Conservation (phyloP, 2,888 invertebrate species). For the Nemoura dubitans region DNA sequence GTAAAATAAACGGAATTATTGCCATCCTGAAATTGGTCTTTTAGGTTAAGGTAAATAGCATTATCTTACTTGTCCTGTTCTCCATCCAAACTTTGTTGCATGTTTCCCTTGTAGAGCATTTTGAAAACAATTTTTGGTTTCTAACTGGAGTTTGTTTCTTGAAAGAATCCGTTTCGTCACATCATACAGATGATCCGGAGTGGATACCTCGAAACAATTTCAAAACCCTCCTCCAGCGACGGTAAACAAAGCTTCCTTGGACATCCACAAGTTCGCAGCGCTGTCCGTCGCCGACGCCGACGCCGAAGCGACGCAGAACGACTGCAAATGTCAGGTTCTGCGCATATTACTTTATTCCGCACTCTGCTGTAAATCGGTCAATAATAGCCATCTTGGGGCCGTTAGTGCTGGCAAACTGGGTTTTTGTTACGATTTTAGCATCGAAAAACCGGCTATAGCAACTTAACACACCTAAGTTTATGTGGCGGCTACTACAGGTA, state of each 20-base stretch:
- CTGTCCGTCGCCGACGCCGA: not conserved
- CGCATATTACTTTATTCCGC: not conserved
- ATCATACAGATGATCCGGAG: too few relatives aligned
- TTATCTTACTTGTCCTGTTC: conserved; percentile 44
- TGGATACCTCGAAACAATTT: too few relatives aligned
- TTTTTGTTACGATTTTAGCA: not conserved
- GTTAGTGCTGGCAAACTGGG: not conserved
- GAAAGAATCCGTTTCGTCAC: too few relatives aligned
- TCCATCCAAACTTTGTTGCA: conserved; percentile 40
- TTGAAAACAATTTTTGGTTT: not conserved
- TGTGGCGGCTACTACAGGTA: not conserved
- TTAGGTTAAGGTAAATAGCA: not conserved
- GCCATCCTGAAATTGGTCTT: not conserved
- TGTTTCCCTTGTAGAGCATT: conserved; percentile 45
- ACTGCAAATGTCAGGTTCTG: not conserved
- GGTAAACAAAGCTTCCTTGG: not conserved
- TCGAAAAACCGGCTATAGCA: not conserved
- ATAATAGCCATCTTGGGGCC: not conserved
- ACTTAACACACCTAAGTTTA: not conserved
- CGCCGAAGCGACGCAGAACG: not conserved
- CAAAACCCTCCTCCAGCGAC: too few relatives aligned
- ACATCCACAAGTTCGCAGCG: not conserved
- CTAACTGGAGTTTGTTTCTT: too few relatives aligned
- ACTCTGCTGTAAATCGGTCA: not conserved
- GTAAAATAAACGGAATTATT: too few relatives aligned